Evolutionary conservation across 2,113 vertebrate species (phyloP), one percentile per base, ranked within the genome.

Genomic region (Fukomys damarensis): DNA sequence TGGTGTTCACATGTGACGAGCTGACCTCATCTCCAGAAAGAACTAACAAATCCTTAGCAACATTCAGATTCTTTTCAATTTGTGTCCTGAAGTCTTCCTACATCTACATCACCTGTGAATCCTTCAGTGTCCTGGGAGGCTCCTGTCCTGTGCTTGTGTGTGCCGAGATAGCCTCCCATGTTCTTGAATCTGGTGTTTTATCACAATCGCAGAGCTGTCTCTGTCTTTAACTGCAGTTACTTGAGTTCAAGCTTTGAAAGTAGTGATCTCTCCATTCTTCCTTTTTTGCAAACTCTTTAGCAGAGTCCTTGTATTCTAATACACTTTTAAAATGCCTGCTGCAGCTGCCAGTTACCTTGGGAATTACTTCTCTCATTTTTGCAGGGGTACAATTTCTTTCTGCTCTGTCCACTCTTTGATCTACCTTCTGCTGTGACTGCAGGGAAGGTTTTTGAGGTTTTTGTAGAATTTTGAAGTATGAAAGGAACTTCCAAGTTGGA

Each of bases 341-440:
- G 28, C 56, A 30, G 58, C 76, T 77, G 32, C 70, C 65, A 63
- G 63, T 59, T 92, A 46, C 94, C 74, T 93, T 79, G 58, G 52
- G 84, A 83, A 88, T 92, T 35, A 54, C 87, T 97, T 93, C 54
- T 94, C 83, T 96, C 65, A 6, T 70, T 85, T 96, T 89, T 72
- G 7, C 30, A 46, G 22, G 46, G 80, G 35, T 96, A 54, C 0
- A 0, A 54, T 66, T 95, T 90, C 85, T 91, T 94, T 96, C 88
- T 88, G n/a, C 65, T 61, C 30, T 26, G 56, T 74, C 85, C 38
- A 61, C 6, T 46, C 97, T 97, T 97, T 96, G 85, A 95, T 93
- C 59, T 91, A 49, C 93, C 66, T 94, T 93, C 63, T 90, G 52
- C 74, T 89, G 24, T 89, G 92, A 82, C 0, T 17, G 77, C 24